phyloP scores from a whole-genome alignment of 2,113 vertebrate species.

The Grantiella picta region DNA sequence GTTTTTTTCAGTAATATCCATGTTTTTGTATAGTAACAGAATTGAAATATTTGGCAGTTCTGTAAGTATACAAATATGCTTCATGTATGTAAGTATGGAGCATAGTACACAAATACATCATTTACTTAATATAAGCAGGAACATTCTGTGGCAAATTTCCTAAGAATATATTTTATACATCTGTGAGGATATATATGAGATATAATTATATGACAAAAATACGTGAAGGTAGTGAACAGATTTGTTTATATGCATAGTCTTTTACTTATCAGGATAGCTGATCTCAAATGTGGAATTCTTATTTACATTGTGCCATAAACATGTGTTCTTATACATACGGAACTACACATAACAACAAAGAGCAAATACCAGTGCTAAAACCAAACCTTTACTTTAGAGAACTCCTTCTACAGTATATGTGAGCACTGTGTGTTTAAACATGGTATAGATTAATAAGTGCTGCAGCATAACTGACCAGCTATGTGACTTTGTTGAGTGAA shows the following conservation, averaged over 20 bases:
- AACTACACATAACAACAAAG: background rate
- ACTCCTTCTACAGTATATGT: fast-evolving
- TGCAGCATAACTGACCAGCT: fast-evolving
- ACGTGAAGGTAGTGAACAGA: slow-evolving; percentile 72
- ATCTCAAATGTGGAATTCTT: slow-evolving; percentile 42
- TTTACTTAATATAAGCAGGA: slow-evolving; percentile 65
- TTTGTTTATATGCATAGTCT: slow-evolving; percentile 65
- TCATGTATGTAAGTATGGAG: background rate
- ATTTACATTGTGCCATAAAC: background rate
- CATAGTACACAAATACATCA: slow-evolving; percentile 52
- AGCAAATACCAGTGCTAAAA: background rate
- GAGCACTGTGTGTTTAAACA: fast-evolving
- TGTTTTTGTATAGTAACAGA: slow-evolving; percentile 43
- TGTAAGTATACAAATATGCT: slow-evolving; percentile 61
- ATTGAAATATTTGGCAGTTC: slow-evolving; percentile 55
- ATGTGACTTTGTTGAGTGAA: background rate
- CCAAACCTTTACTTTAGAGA: background rate
- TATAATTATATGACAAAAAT: slow-evolving; percentile 73
- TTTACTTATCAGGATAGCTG: slow-evolving; percentile 42
- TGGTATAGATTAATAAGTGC: fast-evolving
- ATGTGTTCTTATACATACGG: background rate
- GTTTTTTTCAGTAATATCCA: background rate
- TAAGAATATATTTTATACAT: slow-evolving; percentile 61
- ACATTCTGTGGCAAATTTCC: slow-evolving; percentile 71
- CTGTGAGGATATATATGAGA: slow-evolving; percentile 59